A percentile compares a stretch with the other conserved stretches of the same genome.
These are phyloP conservation scores for Pygoscelis antarcticus DNA, from an alignment of 2,113 vertebrate species.

Conservation along the genomic window DNA sequence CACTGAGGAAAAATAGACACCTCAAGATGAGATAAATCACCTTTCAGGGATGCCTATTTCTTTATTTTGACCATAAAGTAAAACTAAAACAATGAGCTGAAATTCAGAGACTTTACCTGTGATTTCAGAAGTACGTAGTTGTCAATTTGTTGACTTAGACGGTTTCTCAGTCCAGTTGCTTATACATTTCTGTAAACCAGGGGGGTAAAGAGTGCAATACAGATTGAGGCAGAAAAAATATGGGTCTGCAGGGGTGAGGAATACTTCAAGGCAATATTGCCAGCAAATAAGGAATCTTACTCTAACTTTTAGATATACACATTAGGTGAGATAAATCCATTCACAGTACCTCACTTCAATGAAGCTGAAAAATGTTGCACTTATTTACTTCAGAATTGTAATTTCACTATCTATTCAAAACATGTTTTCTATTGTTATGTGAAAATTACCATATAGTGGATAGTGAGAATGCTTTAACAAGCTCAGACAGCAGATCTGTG, in stretches of 20 bases:
- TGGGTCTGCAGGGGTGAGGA: fast-evolving
- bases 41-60: neutral
- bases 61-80: neutral
- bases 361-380: neutral
- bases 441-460: neutral
- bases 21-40: neutral
- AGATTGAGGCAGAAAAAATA: neutral
- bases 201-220: neutral
- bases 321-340: neutral
- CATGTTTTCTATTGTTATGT: neutral
- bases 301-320: neutral
- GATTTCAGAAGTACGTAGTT: neutral
- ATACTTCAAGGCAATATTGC: neutral
- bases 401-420: conserved; percentile 7
- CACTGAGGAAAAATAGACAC: neutral
- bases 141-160: neutral
- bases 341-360: neutral
- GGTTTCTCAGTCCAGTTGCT: neutral
- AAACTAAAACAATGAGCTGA: neutral
- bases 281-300: neutral
- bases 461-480: neutral
- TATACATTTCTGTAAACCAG: neutral
- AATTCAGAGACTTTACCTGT: neutral
- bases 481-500: neutral
- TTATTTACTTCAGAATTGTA: conserved; percentile 9